Percentiles rank a stretch among this genome's conserved stretches.
phyloP scores from a whole-genome alignment of 2,797 vertebrate species.

The Rhinella marina region DNA sequence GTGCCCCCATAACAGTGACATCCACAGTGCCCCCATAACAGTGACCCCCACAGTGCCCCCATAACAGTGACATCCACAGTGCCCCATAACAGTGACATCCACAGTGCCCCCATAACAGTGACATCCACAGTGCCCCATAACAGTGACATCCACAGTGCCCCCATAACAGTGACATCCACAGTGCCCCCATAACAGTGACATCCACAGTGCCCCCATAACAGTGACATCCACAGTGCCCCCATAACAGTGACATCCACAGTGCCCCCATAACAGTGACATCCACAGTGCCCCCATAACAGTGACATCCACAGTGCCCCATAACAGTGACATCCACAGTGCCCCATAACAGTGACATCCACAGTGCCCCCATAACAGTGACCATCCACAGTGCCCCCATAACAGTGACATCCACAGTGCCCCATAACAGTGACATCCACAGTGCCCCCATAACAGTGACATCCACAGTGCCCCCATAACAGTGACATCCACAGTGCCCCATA shows the following conservation, averaged over 20 bases:
- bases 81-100: background rate
- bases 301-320: no score
- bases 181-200: background rate
- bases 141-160: background rate
- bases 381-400: no score
- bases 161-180: background rate
- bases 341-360: no score
- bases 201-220: background rate
- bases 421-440: no score
- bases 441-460: no score
- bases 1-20: background rate
- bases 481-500: no score
- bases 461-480: no score
- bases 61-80: background rate
- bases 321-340: no score
- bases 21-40: background rate
- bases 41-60: background rate
- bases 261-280: background rate
- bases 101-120: background rate
- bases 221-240: background rate
- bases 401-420: no score
- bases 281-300: no score
- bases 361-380: no score
- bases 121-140: background rate
- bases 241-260: background rate